Evolutionary conservation across 2,888 invertebrate species (phyloP), one percentile per base, ranked within the genome.

Genomic region (Gari tellinella): DNA sequence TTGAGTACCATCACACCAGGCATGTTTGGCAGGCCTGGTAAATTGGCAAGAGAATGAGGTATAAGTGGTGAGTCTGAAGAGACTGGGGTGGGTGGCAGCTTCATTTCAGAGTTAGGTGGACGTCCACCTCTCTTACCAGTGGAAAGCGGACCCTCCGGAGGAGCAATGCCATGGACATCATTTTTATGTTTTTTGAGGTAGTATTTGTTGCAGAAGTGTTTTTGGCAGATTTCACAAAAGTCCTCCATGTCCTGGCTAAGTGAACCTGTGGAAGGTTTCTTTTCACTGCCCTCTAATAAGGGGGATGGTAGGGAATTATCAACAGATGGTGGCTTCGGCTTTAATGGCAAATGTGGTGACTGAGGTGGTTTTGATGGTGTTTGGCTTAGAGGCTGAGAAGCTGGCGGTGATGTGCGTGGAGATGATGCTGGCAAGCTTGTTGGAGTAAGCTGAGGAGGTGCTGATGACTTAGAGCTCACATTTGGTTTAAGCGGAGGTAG

Each of bases 181-280:
- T 89, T 87, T 80, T 91, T 91, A 81, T 92, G 92, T 72, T 92
- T 92, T 74, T 90, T 91, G 84, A 92, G 90, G 89, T 92, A 92
- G 89, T 92, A 92, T 85, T 92, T 92, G 88, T 92, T 92, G 82
- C 92, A 92, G 83, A 92, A 93, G 73, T 92, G 91, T 80, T 92
- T 92, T 84, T 92, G 89, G 83, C 92, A 93, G 15, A 92, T 85
- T 67, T 92, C 91, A 84, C 92, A 92, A 70, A 90, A 92, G 81
- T 92, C 91, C 68, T 92, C 92, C 87, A 90, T 89, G 67, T 90
- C 90, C 46, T 77, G 75, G 55, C 75, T 69, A 26, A 83, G 73
- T 67, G 70, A 31, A 31, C 31, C 31, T 31, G 31, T 31, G 31
- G 58, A 25, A 25, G 63, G 12, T 57, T 74, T 65, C 48, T 69